Conservation (phyloP, 2,888 invertebrate genomes). For the Lasioglossum malachurum region DNA sequence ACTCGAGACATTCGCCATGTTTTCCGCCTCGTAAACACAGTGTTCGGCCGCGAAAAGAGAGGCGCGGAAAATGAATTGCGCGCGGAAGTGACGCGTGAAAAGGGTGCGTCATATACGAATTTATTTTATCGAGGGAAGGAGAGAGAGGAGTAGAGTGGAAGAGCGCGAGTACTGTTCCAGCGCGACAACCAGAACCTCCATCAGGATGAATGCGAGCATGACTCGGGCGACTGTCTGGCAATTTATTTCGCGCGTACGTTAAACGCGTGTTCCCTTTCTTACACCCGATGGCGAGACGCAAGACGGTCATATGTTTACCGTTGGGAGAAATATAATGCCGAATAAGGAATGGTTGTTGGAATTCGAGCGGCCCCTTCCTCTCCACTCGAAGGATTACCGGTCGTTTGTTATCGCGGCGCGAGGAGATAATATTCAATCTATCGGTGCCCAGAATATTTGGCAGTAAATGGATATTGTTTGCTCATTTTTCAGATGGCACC, state of each 20-base stretch:
- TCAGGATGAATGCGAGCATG: slow-evolving; percentile 39
- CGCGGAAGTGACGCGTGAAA: slow-evolving; percentile 68
- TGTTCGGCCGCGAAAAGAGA: slow-evolving; percentile 39
- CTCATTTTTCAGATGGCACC: slow-evolving; percentile 85
- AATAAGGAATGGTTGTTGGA: not conserved
- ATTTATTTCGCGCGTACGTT: slow-evolving; percentile 40
- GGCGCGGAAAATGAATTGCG: slow-evolving; percentile 48
- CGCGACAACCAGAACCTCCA: slow-evolving; percentile 31
- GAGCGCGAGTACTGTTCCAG: slow-evolving; percentile 39
- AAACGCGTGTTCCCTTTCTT: slow-evolving; percentile 26
- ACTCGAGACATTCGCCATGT: slow-evolving; percentile 58
- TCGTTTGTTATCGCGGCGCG: slow-evolving; percentile 15
- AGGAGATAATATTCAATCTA: slow-evolving; percentile 23
- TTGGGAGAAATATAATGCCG: not conserved
- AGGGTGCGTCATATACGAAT: slow-evolving; percentile 65
- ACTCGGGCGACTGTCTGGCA: slow-evolving; percentile 26
- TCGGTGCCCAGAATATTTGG: slow-evolving; percentile 7
- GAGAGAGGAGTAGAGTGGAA: not conserved
- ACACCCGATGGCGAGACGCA: not conserved
- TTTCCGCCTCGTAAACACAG: slow-evolving; percentile 70
- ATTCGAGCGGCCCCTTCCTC: not conserved
- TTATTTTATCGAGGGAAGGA: slow-evolving; percentile 59
- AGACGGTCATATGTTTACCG: not conserved
- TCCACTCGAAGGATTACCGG: not conserved
- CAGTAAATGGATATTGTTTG: slow-evolving; percentile 15